Evolutionary conservation across 2,113 vertebrate species (phyloP).

Genomic region (Urocynchramus pylzowi): DNA sequence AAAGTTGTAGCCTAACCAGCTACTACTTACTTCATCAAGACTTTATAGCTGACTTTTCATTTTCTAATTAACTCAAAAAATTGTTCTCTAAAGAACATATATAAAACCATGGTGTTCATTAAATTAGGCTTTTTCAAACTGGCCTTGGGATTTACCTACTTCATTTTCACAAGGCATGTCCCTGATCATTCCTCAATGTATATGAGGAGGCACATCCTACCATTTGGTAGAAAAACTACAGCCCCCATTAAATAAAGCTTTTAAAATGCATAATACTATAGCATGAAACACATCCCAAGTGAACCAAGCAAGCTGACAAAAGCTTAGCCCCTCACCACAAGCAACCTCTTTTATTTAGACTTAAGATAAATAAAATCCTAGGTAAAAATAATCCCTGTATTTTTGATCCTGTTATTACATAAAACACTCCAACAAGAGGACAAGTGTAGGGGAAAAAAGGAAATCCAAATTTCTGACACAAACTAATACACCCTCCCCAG

Average conservation of each 20-base stretch:
- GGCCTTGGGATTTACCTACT: neutral
- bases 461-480: neutral
- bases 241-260: neutral
- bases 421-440: neutral
- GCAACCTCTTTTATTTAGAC: neutral
- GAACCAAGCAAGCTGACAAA: neutral
- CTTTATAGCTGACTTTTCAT: neutral
- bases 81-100: neutral
- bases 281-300: neutral
- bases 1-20: neutral
- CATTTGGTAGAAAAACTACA: neutral
- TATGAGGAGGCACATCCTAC: neutral
- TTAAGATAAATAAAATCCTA: neutral
- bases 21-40: neutral
- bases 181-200: neutral
- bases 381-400: neutral
- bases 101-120: neutral
- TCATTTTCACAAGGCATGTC: neutral
- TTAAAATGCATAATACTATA: neutral
- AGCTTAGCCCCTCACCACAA: neutral
- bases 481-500: neutral
- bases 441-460: neutral
- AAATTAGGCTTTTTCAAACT: neutral
- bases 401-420: neutral
- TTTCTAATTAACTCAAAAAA: constrained; percentile 4